phyloP scores from a whole-genome alignment of 2,797 vertebrate genomes.

The Aselliscus stoliczkanus region DNA sequence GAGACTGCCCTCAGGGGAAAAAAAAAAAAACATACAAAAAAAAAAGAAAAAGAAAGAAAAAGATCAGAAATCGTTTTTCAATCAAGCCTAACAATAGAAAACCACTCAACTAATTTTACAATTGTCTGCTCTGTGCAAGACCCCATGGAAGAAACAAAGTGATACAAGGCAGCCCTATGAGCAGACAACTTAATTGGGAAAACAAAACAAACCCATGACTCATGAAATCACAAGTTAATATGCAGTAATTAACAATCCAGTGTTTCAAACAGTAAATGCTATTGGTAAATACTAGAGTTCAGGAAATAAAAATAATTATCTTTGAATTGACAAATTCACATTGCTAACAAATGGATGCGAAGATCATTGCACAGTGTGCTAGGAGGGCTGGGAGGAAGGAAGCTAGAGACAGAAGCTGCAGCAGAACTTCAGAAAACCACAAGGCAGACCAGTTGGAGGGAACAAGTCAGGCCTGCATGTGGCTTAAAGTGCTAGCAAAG shows the following conservation, averaged over 20 bases:
- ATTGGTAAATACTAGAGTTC: neutral
- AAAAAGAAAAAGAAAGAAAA: too few species aligned
- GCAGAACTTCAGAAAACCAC: neutral
- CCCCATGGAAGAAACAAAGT: neutral
- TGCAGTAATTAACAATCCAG: neutral
- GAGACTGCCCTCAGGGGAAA: too few species aligned
- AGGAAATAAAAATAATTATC: neutral
- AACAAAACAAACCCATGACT: neutral
- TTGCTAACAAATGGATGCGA: neutral
- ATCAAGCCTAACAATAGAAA: neutral
- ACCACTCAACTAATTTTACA: neutral
- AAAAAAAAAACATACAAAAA: too few species aligned
- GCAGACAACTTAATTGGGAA: neutral
- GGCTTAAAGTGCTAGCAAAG: neutral
- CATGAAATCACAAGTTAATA: neutral
- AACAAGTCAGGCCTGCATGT: rapidly evolving
- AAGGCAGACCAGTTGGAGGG: neutral
- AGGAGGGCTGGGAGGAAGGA: rapidly evolving
- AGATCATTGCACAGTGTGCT: rapidly evolving
- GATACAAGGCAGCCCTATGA: neutral
- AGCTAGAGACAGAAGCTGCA: neutral
- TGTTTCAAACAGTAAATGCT: neutral
- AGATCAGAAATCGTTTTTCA: neutral
- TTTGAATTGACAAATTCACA: neutral
- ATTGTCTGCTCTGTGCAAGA: neutral